These are phyloP conservation scores for Gobio gobio DNA, from an alignment of 2,113 vertebrate genomes.

Conservation along the genomic window DNA sequence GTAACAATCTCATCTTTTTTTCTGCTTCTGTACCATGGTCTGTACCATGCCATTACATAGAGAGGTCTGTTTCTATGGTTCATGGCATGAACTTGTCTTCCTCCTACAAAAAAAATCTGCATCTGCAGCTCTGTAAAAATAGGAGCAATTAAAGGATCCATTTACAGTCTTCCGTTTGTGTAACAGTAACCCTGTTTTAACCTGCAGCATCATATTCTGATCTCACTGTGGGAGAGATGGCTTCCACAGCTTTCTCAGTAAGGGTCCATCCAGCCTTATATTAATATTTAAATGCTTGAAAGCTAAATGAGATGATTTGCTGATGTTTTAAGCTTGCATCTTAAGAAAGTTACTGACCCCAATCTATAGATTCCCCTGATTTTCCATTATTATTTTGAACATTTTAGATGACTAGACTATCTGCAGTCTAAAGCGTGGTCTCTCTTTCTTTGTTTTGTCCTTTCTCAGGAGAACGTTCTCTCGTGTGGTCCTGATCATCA, in stretches of 20 bases:
- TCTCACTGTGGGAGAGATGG: constrained; percentile 40
- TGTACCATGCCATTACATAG: no score
- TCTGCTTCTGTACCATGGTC: background rate
- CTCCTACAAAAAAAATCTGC: background rate
- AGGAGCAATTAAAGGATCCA: constrained; percentile 44
- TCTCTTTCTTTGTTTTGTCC: background rate
- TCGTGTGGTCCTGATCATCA: constrained; percentile 70
- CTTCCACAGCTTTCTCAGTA: constrained; percentile 47
- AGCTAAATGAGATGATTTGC: background rate
- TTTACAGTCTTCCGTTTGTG: constrained; percentile 38
- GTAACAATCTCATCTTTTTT: constrained; percentile 66
- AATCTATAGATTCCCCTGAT: no score
- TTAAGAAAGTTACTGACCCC: no score
- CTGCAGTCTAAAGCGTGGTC: background rate
- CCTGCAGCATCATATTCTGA: constrained; percentile 19
- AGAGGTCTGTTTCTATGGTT: background rate
- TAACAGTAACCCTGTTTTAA: constrained; percentile 36
- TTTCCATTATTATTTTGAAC: no score
- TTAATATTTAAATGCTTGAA: constrained; percentile 67
- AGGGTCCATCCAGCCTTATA: constrained; percentile 26
- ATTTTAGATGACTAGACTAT: background rate
- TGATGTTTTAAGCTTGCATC: background rate
- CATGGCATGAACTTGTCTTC: background rate
- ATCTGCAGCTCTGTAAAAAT: constrained; percentile 3
- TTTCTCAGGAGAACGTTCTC: constrained; percentile 79